phyloP scores from a whole-genome alignment of 2,888 invertebrate species.

The Torymus tubicola region DNA sequence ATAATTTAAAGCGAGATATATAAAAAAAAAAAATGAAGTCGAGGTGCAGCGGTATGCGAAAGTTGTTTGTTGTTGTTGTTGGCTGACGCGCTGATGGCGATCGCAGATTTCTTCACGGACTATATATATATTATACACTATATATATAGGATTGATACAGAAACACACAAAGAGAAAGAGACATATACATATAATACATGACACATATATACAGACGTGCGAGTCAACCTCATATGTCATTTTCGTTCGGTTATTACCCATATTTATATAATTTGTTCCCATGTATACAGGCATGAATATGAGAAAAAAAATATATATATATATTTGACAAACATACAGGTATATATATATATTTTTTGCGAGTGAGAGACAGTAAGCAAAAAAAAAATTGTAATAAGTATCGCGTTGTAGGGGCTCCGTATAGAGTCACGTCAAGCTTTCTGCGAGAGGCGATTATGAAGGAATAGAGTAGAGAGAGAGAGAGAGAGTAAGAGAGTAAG shows the following conservation, averaged over 20 bases:
- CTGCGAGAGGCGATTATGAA: constrained; percentile 30
- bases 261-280: no score
- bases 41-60: constrained; percentile 56
- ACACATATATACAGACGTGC: constrained; percentile 28
- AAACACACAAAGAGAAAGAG: constrained; percentile 11
- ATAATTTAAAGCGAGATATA: constrained; percentile 44
- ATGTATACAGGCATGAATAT: no score
- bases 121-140: constrained; percentile 15
- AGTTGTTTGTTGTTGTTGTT: constrained; percentile 50
- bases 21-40: no score
- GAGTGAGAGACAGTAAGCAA: neutral
- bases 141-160: constrained; percentile 16
- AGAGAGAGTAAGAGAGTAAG: neutral
- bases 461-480: constrained; percentile 1
- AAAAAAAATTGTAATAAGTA: constrained; percentile 14
- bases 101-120: constrained; percentile 41
- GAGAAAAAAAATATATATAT: no score
- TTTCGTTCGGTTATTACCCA: no score
- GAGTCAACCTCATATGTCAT: constrained; percentile 21
- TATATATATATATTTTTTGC: constrained; percentile 25
- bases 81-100: constrained; percentile 46
- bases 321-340: neutral
- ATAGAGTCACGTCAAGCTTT: constrained; percentile 56
- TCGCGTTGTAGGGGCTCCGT: constrained; percentile 56
- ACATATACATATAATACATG: constrained; percentile 18